Percentiles rank a stretch among this genome's conserved stretches.
Conservation (phyloP, 1,140 invertebrate genomes). For the Trichonephila clavipes region DNA sequence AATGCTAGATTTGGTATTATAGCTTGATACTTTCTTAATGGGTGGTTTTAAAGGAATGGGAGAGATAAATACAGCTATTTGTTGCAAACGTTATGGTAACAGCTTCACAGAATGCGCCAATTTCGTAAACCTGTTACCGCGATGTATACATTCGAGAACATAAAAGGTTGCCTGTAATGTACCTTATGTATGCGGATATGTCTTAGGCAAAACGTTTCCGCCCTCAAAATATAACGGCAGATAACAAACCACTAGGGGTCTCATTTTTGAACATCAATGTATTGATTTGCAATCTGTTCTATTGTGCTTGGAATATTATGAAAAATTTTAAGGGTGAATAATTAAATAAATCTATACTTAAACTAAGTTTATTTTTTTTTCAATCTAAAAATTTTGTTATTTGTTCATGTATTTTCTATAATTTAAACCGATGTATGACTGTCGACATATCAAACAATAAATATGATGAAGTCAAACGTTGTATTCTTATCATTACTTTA, state of each 20-base stretch:
- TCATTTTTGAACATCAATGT: not conserved
- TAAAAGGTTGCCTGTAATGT: not conserved
- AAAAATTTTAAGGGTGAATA: no score
- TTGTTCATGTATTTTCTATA: no score
- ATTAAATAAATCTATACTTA: no score
- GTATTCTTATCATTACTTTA: no score
- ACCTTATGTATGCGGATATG: slow-evolving; percentile 29
- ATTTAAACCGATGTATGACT: no score
- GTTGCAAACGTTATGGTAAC: not conserved
- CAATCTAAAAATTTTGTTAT: no score
- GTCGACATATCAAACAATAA: no score
- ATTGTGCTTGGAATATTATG: no score
- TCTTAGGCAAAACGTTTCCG: not conserved
- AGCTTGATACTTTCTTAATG: not conserved
- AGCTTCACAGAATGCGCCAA: slow-evolving; percentile 28
- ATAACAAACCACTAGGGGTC: not conserved
- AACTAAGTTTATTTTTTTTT: no score
- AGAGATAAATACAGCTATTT: not conserved
- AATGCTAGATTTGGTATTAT: not conserved
- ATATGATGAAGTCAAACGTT: no score
- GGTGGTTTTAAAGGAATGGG: not conserved
- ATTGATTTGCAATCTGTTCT: not conserved
- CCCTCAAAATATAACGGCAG: not conserved
- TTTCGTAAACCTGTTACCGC: slow-evolving; percentile 22
- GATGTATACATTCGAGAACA: slow-evolving; percentile 27